Evolutionary conservation across 2,888 invertebrate genomes (phyloP).

Genomic region (Ypsolopha scabrella): DNA sequence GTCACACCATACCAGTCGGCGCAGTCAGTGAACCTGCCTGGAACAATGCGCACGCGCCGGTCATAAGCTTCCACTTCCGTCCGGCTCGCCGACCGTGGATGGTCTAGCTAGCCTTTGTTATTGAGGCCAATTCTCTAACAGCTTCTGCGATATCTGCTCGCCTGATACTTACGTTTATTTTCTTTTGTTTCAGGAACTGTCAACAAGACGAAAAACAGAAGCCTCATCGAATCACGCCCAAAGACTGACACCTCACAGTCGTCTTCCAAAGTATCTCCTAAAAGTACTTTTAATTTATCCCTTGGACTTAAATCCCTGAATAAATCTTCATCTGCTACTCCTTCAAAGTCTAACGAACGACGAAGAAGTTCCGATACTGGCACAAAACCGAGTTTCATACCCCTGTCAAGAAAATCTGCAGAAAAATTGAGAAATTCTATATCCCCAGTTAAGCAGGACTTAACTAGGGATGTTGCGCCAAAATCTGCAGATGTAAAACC

Average conservation of each 20-base stretch:
- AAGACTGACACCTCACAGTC: conserved; percentile 60
- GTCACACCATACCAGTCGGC: conserved; percentile 30
- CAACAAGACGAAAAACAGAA: conserved; percentile 45
- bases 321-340: conserved; percentile 31
- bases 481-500: conserved; percentile 36
- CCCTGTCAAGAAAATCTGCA: conserved; percentile 46
- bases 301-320: conserved; percentile 44
- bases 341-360: conserved; percentile 39
- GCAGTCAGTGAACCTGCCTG: conserved; percentile 50
- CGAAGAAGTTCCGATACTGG: conserved; percentile 43
- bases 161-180: conserved; percentile 9
- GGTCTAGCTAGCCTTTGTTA: not conserved
- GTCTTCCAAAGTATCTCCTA: conserved; percentile 62
- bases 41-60: conserved; percentile 45
- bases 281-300: conserved; percentile 46
- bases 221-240: conserved; percentile 45
- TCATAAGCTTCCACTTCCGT: conserved; percentile 47
- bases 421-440: conserved; percentile 41
- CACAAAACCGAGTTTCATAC: conserved; percentile 54
- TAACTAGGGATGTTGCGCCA: conserved; percentile 27
- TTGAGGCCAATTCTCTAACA: too few relatives aligned
- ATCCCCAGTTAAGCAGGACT: conserved; percentile 51
- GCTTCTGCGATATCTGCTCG: too few relatives aligned
- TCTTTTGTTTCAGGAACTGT: conserved; percentile 53
- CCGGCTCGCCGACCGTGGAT: conserved; percentile 9